Base-by-base conservation (phyloP, 1,140 invertebrate genomes). In the Camponotus pennsylvanicus region DNA sequence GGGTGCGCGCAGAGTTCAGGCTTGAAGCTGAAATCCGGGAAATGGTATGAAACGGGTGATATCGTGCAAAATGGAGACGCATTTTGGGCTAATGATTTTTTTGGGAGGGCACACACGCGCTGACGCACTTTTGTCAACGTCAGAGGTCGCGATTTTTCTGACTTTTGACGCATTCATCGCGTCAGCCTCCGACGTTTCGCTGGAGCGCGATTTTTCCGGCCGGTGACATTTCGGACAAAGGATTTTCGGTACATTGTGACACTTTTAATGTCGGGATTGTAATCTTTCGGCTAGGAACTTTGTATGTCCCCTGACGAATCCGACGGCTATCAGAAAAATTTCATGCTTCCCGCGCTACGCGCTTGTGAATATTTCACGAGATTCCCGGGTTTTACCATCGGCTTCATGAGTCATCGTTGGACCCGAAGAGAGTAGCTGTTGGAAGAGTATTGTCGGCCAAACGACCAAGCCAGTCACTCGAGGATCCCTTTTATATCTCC, bases 391-490 rank as follows among this genome's bases (percentile, higher is more conserved):
- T 85, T 89, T 76, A 79, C 59, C 49, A 34, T 78, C 66, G 37
- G 57, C 55, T 85, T 88, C 73, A 88, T 88, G 61, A 82, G 55
- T 73, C 88, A 83, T 89, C 66, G 84, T 66, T 52, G 64, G 45
- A 49, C 52, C 49, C 42, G 84, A 83, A 66, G 82, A 83, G 86
- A 83, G 84, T 67, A 11, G 6, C 27, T 13, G 77, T 78, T 55
- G 37, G 52, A 78, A 89, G 76, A 71, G 78, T 89, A 89, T 89
- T 89, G 88, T 86, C 78, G 77, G 87, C 40, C 84, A 63, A 89
- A 91, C 86, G 89, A 88, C 84, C 88, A 49, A 77, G 79, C 84
- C 49, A 75, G 88, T 86, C 90, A 89, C 83, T 86, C 57, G 66
- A 87, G 71, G 75, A 89, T 73, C 71, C 67, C 79, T 90, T 91